Base-by-base conservation (phyloP, 23 tunicate genomes). In the Styela plicata region DNA sequence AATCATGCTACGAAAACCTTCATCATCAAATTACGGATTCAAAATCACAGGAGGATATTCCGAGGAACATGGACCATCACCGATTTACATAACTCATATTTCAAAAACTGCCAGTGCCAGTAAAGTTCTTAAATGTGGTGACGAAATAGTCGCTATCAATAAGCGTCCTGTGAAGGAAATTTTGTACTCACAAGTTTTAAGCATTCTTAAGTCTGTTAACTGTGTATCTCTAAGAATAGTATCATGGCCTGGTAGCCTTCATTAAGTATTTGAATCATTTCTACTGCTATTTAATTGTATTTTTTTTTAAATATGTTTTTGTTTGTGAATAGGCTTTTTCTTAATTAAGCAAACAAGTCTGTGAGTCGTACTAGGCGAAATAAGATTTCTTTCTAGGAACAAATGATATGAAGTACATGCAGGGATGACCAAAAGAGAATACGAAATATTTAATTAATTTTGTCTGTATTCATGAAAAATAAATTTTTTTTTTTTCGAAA, bases 171-270 rank as follows among this genome's bases (percentile, higher is more conserved):
- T 87, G 64, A 57, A 78, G 16, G 63, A 53, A 2, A 79, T 89
- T 68, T 32, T 84, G 5, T 83, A 89, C 37, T 1, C 63, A 19
- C 44, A 71, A 22, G 94, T 89, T 2, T 74, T 89, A 21, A 79
- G 79, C 13, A 44, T 44, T 44, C 13, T 44, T 7, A 44, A 24
- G 21, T 52, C 84, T 24, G 71, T 84, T 19, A 83, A 75, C 68
- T 35, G 68, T 0, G 74, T 79, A 2, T 22, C 57, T 10, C 26
- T 88, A 21, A 88, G 33, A 23, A 64, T 84, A 23, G 83, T 89
- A 74, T 89, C 94, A 20, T 89, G 94, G 94, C 94, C 94, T 34
- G 94, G 94, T 24, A 89, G 94, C 74, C 83, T 84, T 0, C 94
- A 89, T 62, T 89, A 64, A 82, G n/a, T n/a, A n/a, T n/a, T n/a